Evolutionary conservation across 2,888 invertebrate genomes (phyloP).

Genomic region (Patella ulyssiponensis): DNA sequence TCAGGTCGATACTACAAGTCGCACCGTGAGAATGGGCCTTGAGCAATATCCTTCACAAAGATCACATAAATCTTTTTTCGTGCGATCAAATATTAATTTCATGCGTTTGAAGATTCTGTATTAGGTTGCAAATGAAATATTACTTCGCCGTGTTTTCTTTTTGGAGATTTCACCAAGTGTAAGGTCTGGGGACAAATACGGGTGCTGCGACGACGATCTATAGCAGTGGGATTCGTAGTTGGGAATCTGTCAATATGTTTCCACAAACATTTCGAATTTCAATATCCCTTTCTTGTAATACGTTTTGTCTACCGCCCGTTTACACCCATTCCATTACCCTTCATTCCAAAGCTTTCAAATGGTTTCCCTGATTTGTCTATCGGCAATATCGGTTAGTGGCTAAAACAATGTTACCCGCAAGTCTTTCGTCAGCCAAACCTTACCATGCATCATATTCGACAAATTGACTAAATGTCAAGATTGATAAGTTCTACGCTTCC

Average conservation of each 20-base stretch:
- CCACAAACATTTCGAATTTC: neutral
- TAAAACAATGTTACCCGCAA: neutral
- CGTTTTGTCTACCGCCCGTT: neutral
- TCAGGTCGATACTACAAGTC: too few relatives aligned
- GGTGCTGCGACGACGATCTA: neutral
- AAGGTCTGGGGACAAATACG: neutral
- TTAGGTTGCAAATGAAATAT: conserved; percentile 1
- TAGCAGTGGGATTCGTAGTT: neutral
- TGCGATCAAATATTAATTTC: neutral
- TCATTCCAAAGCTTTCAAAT: neutral
- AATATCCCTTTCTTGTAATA: neutral
- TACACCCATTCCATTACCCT: neutral
- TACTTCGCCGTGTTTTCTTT: neutral
- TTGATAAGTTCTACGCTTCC: too few relatives aligned
- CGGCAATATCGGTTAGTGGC: neutral
- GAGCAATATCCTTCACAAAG: neutral
- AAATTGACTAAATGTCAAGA: too few relatives aligned
- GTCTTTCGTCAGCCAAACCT: too few relatives aligned
- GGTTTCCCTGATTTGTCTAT: neutral
- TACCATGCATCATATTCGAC: too few relatives aligned
- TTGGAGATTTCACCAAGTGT: neutral
- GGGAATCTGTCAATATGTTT: neutral
- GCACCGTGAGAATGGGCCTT: too few relatives aligned
- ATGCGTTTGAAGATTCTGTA: neutral
- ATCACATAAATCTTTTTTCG: neutral